Evolutionary conservation across 2,797 vertebrate genomes (phyloP).

Genomic region (Propithecus deckenii): DNA sequence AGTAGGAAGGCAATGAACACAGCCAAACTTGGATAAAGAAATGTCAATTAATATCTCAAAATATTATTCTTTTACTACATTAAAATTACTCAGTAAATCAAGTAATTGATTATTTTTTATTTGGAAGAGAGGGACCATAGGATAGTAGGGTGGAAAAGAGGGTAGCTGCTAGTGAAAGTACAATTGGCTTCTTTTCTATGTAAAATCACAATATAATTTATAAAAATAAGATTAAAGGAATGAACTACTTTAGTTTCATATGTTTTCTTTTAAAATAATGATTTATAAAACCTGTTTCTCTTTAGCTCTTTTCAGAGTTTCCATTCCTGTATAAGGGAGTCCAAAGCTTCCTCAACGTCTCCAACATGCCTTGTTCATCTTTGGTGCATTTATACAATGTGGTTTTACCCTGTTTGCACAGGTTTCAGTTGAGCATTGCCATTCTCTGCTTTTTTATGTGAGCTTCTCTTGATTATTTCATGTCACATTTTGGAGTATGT

Average conservation of each 20-base stretch:
- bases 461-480: background rate
- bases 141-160: background rate
- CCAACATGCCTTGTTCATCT: background rate
- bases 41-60: background rate
- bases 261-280: slow-evolving; percentile 35
- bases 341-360: background rate
- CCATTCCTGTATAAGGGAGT: background rate
- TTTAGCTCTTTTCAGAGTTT: background rate
- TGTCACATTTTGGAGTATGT: background rate
- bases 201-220: slow-evolving; percentile 12
- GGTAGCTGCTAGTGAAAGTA: background rate
- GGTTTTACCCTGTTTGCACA: background rate
- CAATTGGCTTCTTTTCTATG: background rate
- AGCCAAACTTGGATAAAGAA: background rate
- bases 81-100: background rate
- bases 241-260: background rate
- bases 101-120: background rate
- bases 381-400: background rate
- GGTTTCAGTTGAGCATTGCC: background rate
- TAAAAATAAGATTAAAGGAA: background rate
- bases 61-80: background rate
- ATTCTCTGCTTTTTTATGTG: background rate
- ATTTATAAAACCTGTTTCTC: slow-evolving; percentile 15
- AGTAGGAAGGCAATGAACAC: background rate
- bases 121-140: background rate